These are phyloP conservation scores for Mus spretus DNA, from an alignment of 2,797 vertebrate genomes.

Conservation along the genomic window DNA sequence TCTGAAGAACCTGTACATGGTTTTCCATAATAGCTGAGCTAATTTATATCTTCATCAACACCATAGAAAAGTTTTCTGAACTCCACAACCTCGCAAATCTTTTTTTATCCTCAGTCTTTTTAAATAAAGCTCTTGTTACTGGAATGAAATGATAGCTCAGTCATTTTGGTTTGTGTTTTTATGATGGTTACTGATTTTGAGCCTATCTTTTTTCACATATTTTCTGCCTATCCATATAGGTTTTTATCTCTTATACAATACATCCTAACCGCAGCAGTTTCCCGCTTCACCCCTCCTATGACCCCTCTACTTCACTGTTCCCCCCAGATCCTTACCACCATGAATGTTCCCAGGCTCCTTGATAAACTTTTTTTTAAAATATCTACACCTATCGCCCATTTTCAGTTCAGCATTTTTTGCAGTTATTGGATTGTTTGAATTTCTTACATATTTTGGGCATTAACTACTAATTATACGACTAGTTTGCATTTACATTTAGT, in stretches of 20 bases:
- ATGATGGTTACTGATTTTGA: too few relatives aligned
- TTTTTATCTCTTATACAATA: neutral
- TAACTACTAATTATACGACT: neutral
- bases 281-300: neutral
- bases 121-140: neutral
- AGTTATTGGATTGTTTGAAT: neutral
- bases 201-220: neutral
- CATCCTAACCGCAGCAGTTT: neutral
- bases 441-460: neutral
- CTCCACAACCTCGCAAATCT: fast-evolving
- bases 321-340: neutral
- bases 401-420: neutral
- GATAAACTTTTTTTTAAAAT: neutral
- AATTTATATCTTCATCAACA: neutral
- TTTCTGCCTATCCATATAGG: neutral
- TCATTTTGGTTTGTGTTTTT: neutral
- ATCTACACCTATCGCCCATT: neutral
- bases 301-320: neutral
- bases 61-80: neutral
- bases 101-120: neutral
- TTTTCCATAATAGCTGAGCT: neutral
- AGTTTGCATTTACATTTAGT: neutral
- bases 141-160: neutral
- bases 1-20: neutral
- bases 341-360: neutral